These are phyloP conservation scores for Pterocles burchelli DNA, from an alignment of 2,113 vertebrate species.

Conservation along the genomic window DNA sequence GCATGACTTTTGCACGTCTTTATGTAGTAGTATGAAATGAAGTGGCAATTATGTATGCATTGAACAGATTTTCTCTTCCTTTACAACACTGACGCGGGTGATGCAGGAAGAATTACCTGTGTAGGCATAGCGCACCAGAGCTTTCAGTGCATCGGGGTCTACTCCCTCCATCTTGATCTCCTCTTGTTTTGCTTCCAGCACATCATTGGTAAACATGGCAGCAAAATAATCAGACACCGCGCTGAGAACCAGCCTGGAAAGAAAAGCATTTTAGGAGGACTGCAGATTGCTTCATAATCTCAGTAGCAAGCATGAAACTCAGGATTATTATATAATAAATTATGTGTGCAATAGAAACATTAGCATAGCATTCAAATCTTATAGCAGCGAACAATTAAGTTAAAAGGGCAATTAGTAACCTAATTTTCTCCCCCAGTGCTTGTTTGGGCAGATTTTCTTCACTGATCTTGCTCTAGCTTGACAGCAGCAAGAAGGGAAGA, in stretches of 20 bases:
- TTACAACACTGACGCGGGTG: too few relatives aligned
- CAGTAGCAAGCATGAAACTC: not conserved
- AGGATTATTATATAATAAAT: not conserved
- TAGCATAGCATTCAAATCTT: not conserved
- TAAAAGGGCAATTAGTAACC: not conserved
- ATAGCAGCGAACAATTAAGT: not conserved
- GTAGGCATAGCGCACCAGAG: constrained; percentile 94
- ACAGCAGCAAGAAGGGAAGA: not conserved
- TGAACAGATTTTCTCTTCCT: not conserved
- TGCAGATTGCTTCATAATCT: not conserved
- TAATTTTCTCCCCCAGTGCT: not conserved
- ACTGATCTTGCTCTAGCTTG: not conserved
- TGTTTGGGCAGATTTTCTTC: not conserved
- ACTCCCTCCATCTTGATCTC: constrained; percentile 98
- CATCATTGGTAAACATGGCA: constrained; percentile 97
- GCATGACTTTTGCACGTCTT: not conserved
- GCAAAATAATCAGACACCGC: constrained; percentile 97
- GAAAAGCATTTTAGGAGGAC: not conserved
- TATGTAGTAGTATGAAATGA: not conserved
- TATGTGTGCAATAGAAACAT: not conserved
- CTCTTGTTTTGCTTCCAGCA: constrained; percentile 93
- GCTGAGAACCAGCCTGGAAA: constrained; percentile 90
- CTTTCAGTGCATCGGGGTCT: constrained; percentile 89
- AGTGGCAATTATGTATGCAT: not conserved
- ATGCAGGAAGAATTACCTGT: constrained; percentile 79